Evolutionary conservation across 2,113 vertebrate genomes (phyloP).

Genomic region (Phylloscopus trochiloides): DNA sequence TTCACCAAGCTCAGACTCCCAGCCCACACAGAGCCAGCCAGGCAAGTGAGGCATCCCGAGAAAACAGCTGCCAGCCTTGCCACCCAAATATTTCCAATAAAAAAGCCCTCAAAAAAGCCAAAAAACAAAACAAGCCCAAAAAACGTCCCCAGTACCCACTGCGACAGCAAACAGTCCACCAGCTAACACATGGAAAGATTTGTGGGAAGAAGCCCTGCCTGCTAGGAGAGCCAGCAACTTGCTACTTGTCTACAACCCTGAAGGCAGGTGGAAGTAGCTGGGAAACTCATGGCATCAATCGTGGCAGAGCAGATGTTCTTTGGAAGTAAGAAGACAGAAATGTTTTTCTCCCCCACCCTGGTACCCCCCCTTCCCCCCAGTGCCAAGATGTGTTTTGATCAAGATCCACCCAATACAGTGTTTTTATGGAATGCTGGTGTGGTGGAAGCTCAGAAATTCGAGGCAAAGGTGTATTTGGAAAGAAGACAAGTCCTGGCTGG

Average conservation of each 20-base stretch:
- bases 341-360: slow-evolving; percentile 34
- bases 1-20: not conserved
- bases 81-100: not conserved
- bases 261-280: not conserved
- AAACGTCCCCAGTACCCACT: not conserved
- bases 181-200: not conserved
- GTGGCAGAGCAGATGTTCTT: not conserved
- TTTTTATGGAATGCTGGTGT: not conserved
- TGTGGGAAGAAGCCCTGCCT: not conserved
- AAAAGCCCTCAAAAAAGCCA: not conserved
- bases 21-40: rapidly evolving
- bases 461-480: not conserved
- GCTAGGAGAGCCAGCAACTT: not conserved
- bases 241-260: not conserved
- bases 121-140: not conserved
- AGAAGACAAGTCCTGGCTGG: slow-evolving; percentile 21
- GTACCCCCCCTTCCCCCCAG: not conserved
- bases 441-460: not conserved
- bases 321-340: slow-evolving; percentile 23
- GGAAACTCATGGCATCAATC: not conserved
- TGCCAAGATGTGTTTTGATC: not conserved
- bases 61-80: not conserved
- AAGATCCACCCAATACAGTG: not conserved
- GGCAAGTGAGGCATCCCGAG: not conserved
- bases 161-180: not conserved